These are phyloP conservation scores for Apodemia duryi DNA, from an alignment of 2,888 invertebrate species.

Conservation along the genomic window DNA sequence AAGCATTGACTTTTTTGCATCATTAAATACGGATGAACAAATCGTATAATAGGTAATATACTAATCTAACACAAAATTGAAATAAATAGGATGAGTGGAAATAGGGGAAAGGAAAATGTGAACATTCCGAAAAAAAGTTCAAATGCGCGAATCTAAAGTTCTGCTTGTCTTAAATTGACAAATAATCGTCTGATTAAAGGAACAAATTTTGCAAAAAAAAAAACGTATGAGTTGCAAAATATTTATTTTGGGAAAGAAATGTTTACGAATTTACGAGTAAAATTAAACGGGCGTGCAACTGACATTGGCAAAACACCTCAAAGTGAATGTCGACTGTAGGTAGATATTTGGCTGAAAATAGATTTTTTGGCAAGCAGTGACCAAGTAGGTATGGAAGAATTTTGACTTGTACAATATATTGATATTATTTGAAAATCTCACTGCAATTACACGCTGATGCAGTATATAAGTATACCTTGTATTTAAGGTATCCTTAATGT, in stretches of 20 bases:
- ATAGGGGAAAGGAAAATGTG: too few relatives aligned
- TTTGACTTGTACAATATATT: slow-evolving; percentile 35
- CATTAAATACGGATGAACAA: too few relatives aligned
- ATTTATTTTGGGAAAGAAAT: slow-evolving; percentile 9
- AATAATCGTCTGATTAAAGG: too few relatives aligned
- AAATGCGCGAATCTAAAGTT: too few relatives aligned
- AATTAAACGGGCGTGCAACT: slow-evolving; percentile 17
- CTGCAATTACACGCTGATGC: slow-evolving; percentile 19
- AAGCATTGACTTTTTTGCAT: too few relatives aligned
- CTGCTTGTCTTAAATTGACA: too few relatives aligned
- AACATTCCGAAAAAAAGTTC: too few relatives aligned
- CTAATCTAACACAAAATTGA: too few relatives aligned
- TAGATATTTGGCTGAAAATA: slow-evolving; percentile 33
- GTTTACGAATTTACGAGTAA: slow-evolving; percentile 8
- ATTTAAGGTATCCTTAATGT: too few relatives aligned
- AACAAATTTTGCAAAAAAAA: not conserved
- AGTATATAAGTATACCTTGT: too few relatives aligned
- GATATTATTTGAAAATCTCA: slow-evolving; percentile 34
- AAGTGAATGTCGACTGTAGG: slow-evolving; percentile 34
- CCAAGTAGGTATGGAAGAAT: slow-evolving; percentile 34
- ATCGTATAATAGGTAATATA: too few relatives aligned
- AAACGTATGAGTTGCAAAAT: not conserved
- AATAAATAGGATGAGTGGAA: too few relatives aligned
- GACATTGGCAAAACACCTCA: slow-evolving; percentile 37
- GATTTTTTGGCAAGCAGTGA: slow-evolving; percentile 38